Conservation (phyloP, 2,888 invertebrate genomes). For the Alloscopus bannaensis region DNA sequence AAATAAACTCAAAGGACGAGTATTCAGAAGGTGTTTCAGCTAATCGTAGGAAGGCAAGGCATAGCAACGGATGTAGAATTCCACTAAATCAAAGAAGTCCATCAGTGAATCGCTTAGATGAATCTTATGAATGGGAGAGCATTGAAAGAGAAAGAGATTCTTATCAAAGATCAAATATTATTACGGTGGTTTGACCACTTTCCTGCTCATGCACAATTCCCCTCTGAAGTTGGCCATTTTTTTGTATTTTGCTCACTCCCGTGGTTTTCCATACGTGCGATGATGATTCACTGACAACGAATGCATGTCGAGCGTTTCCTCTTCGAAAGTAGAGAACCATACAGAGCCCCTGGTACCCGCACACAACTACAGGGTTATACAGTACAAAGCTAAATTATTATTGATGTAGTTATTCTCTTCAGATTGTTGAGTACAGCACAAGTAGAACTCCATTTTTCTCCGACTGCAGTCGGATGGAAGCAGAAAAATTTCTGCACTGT, state of each 20-base stretch:
- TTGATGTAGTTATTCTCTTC: no score
- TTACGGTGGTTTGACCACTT: conserved; percentile 60
- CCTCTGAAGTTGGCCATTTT: neutral
- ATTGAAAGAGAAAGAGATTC: conserved; percentile 40
- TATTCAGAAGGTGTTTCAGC: no score
- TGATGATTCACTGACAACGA: neutral
- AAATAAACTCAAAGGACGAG: no score
- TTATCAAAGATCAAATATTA: conserved; percentile 60
- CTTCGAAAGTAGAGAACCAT: neutral
- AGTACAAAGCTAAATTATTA: no score
- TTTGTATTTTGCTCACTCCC: neutral
- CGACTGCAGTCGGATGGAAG: no score
- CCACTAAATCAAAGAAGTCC: conserved; percentile 49
- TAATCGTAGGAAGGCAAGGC: no score
- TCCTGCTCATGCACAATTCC: neutral
- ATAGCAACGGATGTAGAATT: no score
- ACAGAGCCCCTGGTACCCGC: neutral
- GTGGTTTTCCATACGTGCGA: neutral
- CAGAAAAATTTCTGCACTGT: no score
- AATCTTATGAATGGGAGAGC: conserved; percentile 50
- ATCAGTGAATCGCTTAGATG: conserved; percentile 49
- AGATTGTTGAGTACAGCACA: no score
- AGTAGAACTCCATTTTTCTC: no score
- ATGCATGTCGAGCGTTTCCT: neutral
- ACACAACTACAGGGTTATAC: neutral